Percentiles rank a stretch among this genome's conserved stretches.
These are phyloP conservation scores for Styela clava DNA, from an alignment of 23 tunicate species.

Conservation along the genomic window DNA sequence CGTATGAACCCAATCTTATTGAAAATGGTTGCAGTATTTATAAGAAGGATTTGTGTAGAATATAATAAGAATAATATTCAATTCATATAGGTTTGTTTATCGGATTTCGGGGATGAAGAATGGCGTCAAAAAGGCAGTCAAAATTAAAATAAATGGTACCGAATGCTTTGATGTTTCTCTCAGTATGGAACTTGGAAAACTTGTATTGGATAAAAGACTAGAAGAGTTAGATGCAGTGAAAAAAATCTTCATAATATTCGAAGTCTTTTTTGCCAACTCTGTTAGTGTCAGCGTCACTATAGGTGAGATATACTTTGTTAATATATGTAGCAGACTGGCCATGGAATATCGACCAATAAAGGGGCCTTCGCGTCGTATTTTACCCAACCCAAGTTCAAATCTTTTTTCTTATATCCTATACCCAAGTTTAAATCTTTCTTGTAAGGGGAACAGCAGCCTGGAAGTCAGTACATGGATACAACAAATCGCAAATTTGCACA, in stretches of 20 bases:
- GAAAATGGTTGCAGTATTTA: too few species aligned
- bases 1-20: too few species aligned
- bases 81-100: slow-evolving; percentile 74
- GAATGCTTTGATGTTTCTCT: slow-evolving; percentile 87
- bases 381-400: too few species aligned
- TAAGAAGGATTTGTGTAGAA: too few species aligned
- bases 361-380: too few species aligned
- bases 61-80: too few species aligned
- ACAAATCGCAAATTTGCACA: slow-evolving; percentile 79
- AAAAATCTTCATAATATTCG: slow-evolving; percentile 73
- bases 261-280: slow-evolving; percentile 75
- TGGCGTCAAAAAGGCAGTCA: slow-evolving; percentile 82
- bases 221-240: slow-evolving; percentile 60
- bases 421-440: too few species aligned
- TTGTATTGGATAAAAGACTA: slow-evolving; percentile 56
- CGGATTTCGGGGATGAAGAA: slow-evolving; percentile 62
- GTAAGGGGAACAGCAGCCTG: slow-evolving; percentile 92
- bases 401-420: too few species aligned
- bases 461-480: slow-evolving; percentile 74
- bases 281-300: slow-evolving; percentile 91
- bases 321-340: too few species aligned
- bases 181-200: slow-evolving; percentile 77
- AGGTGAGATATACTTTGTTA: too few species aligned
- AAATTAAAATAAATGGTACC: slow-evolving; percentile 63
- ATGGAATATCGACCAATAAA: background rate